These are phyloP conservation scores for Molossus molossus DNA, from an alignment of 2,797 vertebrate species.

Conservation along the genomic window DNA sequence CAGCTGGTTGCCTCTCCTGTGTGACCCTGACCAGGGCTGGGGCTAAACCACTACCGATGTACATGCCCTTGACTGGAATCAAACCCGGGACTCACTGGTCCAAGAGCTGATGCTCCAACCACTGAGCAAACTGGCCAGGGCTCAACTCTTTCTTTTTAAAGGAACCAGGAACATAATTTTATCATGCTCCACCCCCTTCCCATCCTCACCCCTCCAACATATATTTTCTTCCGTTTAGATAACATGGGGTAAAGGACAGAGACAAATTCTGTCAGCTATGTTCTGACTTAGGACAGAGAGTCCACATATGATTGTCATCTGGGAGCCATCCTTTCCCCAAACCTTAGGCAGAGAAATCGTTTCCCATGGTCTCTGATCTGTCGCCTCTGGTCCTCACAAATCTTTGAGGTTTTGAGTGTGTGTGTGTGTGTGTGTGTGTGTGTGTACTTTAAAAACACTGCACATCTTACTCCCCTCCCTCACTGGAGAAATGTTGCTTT, in stretches of 20 bases:
- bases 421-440: fast-evolving
- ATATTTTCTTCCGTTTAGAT: background rate
- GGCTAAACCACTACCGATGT: too few relatives aligned
- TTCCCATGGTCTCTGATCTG: background rate
- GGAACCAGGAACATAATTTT: background rate
- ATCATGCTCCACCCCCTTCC: fast-evolving
- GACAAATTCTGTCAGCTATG: slow-evolving; percentile 19
- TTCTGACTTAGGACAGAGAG: background rate
- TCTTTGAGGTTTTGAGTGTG: background rate
- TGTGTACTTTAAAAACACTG: background rate
- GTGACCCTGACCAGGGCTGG: too few relatives aligned
- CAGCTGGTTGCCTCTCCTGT: too few relatives aligned
- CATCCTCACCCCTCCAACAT: background rate
- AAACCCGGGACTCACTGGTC: too few relatives aligned
- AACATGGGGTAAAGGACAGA: background rate
- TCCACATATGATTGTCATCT: background rate
- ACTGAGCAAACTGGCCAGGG: too few relatives aligned
- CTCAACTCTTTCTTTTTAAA: slow-evolving; percentile 33
- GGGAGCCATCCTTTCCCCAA: background rate
- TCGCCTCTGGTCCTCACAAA: background rate
- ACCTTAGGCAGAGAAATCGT: background rate
- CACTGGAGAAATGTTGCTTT: background rate
- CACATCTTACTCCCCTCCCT: background rate
- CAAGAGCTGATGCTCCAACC: too few relatives aligned
- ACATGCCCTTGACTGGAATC: too few relatives aligned